phyloP scores from a whole-genome alignment of 2,888 invertebrate species.

The Diogma glabrata region DNA sequence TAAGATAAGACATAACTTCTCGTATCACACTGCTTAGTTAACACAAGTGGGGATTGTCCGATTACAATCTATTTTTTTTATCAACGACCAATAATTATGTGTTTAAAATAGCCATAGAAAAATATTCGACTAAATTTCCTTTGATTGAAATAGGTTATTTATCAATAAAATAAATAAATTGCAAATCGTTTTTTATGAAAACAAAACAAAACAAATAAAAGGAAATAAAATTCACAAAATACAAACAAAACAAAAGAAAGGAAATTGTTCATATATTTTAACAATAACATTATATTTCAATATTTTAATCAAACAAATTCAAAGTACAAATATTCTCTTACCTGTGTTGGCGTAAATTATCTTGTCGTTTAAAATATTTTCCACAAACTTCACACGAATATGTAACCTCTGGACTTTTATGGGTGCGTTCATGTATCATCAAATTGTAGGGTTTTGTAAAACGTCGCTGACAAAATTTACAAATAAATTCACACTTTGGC shows the following conservation, averaged over 20 bases:
- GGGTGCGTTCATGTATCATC: slow-evolving; percentile 96
- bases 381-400: slow-evolving; percentile 97
- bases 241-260: neutral
- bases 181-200: too few relatives aligned
- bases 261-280: neutral
- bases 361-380: slow-evolving; percentile 95
- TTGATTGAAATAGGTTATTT: too few relatives aligned
- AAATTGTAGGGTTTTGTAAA: slow-evolving; percentile 98
- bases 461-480: slow-evolving; percentile 93
- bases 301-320: slow-evolving; percentile 1
- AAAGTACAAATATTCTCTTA: slow-evolving; percentile 34
- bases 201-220: neutral
- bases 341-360: slow-evolving; percentile 92
- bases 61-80: too few relatives aligned
- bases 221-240: neutral
- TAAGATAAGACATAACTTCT: too few relatives aligned
- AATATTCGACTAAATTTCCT: too few relatives aligned
- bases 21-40: too few relatives aligned
- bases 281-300: neutral
- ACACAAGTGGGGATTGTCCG: too few relatives aligned
- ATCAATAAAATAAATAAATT: too few relatives aligned
- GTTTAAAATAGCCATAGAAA: too few relatives aligned
- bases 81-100: too few relatives aligned
- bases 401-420: slow-evolving; percentile 91
- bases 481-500: slow-evolving; percentile 95